phyloP scores from a whole-genome alignment of 2,888 invertebrate species.

The Chloroclystis v-ata region DNA sequence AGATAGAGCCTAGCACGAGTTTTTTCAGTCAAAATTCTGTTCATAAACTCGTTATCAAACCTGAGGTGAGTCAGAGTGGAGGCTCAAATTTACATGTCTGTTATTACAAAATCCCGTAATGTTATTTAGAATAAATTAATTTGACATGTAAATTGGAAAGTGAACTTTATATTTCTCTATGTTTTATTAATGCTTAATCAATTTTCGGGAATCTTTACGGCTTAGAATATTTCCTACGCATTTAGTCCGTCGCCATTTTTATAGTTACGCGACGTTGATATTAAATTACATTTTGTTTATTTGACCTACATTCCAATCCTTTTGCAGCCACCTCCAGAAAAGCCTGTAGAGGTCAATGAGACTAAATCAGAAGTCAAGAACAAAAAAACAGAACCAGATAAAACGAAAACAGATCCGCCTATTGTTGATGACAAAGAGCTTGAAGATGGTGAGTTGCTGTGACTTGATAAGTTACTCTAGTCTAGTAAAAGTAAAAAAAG shows the following conservation, averaged over 20 bases:
- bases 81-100: constrained; percentile 32
- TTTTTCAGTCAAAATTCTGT: constrained; percentile 55
- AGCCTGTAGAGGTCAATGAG: constrained; percentile 32
- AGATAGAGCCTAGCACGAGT: constrained; percentile 65
- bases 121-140: constrained; percentile 6
- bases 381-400: constrained; percentile 36
- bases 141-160: not conserved
- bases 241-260: constrained; percentile 48
- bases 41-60: constrained; percentile 47
- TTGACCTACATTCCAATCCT: constrained; percentile 32
- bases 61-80: constrained; percentile 55
- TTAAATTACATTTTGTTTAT: constrained; percentile 33
- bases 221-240: constrained; percentile 24
- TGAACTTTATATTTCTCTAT: not conserved
- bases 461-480: not conserved
- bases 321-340: constrained; percentile 41
- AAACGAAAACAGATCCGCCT: constrained; percentile 53
- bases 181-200: not conserved
- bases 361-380: constrained; percentile 41
- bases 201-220: constrained; percentile 3
- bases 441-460: constrained; percentile 55
- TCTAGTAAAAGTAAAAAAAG: not conserved
- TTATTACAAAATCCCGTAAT: constrained; percentile 15
- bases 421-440: constrained; percentile 51
- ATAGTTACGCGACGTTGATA: constrained; percentile 22